Evolutionary conservation across 2,888 invertebrate genomes (phyloP).

Genomic region (Euzophera pinguis): DNA sequence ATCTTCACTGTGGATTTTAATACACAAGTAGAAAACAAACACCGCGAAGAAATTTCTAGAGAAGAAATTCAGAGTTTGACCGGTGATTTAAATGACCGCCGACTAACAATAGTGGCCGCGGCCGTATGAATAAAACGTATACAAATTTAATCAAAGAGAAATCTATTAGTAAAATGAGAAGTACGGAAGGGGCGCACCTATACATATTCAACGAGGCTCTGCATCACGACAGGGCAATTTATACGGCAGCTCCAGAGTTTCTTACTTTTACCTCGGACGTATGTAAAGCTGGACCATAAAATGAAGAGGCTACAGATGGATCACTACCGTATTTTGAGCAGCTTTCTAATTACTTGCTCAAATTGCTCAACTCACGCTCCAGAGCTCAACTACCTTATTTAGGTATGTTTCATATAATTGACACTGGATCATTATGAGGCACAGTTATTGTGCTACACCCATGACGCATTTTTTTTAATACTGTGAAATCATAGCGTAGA

Average conservation of each 20-base stretch:
- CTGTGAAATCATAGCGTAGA: too few relatives aligned
- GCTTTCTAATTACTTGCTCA: too few relatives aligned
- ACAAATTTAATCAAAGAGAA: slow-evolving; percentile 80
- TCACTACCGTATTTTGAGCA: too few relatives aligned
- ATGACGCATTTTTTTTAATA: too few relatives aligned
- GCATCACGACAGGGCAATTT: slow-evolving; percentile 78
- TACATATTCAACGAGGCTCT: slow-evolving; percentile 79
- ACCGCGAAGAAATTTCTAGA: slow-evolving; percentile 2
- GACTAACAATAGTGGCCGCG: slow-evolving; percentile 67
- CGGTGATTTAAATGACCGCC: slow-evolving; percentile 60
- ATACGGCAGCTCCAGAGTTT: slow-evolving; percentile 73
- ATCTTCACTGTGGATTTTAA: neutral
- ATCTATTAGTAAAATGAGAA: slow-evolving; percentile 81
- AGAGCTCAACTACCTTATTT: too few relatives aligned
- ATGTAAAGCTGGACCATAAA: slow-evolving; percentile 72
- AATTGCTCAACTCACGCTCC: too few relatives aligned
- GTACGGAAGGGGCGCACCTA: slow-evolving; percentile 78
- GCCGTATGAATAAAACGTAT: slow-evolving; percentile 76
- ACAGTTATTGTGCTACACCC: too few relatives aligned
- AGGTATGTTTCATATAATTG: too few relatives aligned
- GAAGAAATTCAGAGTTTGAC: slow-evolving; percentile 42
- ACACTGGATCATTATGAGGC: too few relatives aligned
- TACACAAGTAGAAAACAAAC: slow-evolving; percentile 16
- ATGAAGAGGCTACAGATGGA: slow-evolving; percentile 16
- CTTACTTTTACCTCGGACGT: slow-evolving; percentile 70